phyloP scores from a whole-genome alignment of 2,797 vertebrate species.

The Enteromius mattozi region DNA sequence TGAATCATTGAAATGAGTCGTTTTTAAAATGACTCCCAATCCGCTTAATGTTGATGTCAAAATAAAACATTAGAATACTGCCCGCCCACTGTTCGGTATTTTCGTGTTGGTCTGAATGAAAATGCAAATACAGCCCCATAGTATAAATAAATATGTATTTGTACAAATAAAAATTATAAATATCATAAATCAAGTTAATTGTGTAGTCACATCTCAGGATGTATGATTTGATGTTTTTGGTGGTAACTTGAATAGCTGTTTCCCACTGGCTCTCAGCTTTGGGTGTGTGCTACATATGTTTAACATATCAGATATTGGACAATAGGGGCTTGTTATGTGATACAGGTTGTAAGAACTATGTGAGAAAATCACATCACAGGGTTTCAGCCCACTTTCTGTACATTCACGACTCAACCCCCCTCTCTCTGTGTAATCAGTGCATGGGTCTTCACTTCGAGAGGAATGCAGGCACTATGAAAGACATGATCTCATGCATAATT shows the following conservation, averaged over 20 bases:
- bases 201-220: neutral
- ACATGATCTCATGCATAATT: conserved; percentile 14
- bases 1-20: no score
- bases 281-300: conserved; percentile 51
- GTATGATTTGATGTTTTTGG: neutral
- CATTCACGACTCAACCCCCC: conserved; percentile 20
- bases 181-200: neutral
- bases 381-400: conserved; percentile 45
- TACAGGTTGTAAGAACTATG: conserved; percentile 43
- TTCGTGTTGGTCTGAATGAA: no score
- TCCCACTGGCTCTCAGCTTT: neutral
- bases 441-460: neutral
- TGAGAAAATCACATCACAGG: conserved; percentile 54
- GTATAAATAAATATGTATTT: no score
- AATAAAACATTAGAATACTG: no score
- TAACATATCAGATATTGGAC: conserved; percentile 52
- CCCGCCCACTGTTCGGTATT: no score
- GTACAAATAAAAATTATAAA: no score
- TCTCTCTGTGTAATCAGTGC: neutral
- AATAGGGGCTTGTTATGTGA: conserved; percentile 62
- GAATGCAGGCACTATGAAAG: neutral
- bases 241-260: neutral
- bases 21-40: no score
- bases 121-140: no score
- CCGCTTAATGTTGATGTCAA: no score